Evolutionary conservation across 2,888 invertebrate species (phyloP), one percentile per base, ranked within the genome.

Genomic region (Hydraecia micacea): DNA sequence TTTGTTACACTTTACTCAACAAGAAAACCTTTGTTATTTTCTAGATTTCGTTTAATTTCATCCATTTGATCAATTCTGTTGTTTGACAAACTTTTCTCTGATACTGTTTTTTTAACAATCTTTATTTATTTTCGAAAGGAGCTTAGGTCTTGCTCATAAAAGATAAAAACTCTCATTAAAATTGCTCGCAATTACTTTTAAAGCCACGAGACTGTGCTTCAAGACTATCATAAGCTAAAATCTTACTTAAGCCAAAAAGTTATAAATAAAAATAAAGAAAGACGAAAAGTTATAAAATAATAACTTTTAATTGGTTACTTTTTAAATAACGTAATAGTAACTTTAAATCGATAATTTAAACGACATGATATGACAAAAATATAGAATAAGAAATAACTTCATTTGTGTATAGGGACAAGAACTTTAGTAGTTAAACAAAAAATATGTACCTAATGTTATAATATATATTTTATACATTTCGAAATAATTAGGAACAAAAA

Each of bases 161-260:
- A 32, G 0, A 32, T 68, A 49, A 18, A 5, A 32, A n/a, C 68
- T 32, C 8, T 32, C 25, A 32, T 32, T 69, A 52, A 69, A 49
- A 25, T 25, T 52, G 6, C 52, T 55, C 25, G 15, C 52, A 52
- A 69, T 69, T 52, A 69, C 69, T 55, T n/a, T n/a, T 36, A 36
- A 69, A 70, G 69, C 18, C 18, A 36, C 69, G 36, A 36, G 55
- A 36, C 25, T 69, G 32, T 32, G 69, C 69, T 69, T 52, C 55
- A 36, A n/a, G 69, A 36, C 55, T 55, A 55, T n/a, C 11, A 3
- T 15, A 18, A 49, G 15, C 18, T 25, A 25, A 55, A 25, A 52
- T 69, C 5, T 32, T n/a, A n/a, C n/a, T 9, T 52, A 21, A 49
- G 32, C 32, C 6, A n/a, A 58, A 55, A 69, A n/a, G 55, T 36